These are phyloP conservation scores for Prorops nasuta DNA, from an alignment of 1,140 invertebrate genomes.

Conservation along the genomic window DNA sequence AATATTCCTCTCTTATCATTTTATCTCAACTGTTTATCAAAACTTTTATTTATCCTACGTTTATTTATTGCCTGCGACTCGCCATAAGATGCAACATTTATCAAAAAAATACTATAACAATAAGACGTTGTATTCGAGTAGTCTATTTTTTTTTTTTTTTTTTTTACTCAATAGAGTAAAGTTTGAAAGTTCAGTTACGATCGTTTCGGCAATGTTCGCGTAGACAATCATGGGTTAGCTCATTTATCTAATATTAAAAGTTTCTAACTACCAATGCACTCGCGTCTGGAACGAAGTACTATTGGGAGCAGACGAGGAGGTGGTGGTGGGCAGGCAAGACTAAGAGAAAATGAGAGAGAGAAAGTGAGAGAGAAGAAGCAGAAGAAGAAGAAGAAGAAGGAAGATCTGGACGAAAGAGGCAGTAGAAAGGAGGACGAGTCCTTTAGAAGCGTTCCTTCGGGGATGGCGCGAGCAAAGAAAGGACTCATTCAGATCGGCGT, in stretches of 20 bases:
- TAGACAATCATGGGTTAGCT: slow-evolving; percentile 20
- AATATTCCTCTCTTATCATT: no score
- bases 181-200: slow-evolving; percentile 10
- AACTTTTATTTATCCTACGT: no score
- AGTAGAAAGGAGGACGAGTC: slow-evolving; percentile 4
- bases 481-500: slow-evolving; percentile 42
- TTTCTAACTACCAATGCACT: slow-evolving; percentile 27
- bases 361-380: slow-evolving; percentile 3
- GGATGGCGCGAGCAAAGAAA: slow-evolving; percentile 27
- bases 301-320: background rate
- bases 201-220: slow-evolving; percentile 7
- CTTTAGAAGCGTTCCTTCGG: slow-evolving; percentile 26
- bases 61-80: no score
- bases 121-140: no score
- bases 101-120: no score
- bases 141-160: no score
- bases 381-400: background rate
- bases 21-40: no score
- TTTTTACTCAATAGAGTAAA: no score
- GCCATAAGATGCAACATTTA: no score
- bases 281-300: background rate
- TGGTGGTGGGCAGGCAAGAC: slow-evolving; percentile 2
- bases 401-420: no score
- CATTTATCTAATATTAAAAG: slow-evolving; percentile 38
- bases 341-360: slow-evolving; percentile 7